A percentile compares a stretch with the other conserved stretches of the same genome.
These are phyloP conservation scores for Parnassius orleans DNA, from an alignment of 2,888 invertebrate genomes.

Conservation along the genomic window DNA sequence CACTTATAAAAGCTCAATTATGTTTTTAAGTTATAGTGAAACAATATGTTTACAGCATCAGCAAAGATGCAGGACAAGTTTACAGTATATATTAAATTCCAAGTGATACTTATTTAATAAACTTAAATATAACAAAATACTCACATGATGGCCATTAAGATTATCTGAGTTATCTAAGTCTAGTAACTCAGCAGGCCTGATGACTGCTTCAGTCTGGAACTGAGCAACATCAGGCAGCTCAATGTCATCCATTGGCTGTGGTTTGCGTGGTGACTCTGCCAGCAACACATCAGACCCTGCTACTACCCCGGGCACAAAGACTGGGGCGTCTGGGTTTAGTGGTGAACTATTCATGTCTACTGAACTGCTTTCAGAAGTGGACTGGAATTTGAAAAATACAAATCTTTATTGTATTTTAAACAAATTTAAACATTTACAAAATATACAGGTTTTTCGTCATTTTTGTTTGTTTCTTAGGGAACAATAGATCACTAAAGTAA, in stretches of 20 bases:
- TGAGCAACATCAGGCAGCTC: conserved; percentile 82
- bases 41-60: too few species aligned
- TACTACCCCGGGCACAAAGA: conserved; percentile 86
- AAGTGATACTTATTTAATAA: too few species aligned
- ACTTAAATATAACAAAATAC: conserved; percentile 31
- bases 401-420: too few species aligned
- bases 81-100: too few species aligned
- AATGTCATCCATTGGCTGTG: conserved; percentile 83
- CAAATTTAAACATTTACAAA: too few species aligned
- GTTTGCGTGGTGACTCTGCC: conserved; percentile 88
- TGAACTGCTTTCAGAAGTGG: conserved; percentile 74
- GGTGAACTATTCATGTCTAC: conserved; percentile 88
- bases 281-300: conserved; percentile 78
- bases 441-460: too few species aligned
- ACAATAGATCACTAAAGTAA: too few species aligned
- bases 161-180: conserved; percentile 77
- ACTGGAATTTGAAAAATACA: conserved; percentile 50
- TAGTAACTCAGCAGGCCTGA: conserved; percentile 82
- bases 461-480: too few species aligned
- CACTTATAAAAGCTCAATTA: too few species aligned
- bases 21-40: too few species aligned
- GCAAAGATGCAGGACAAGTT: too few species aligned
- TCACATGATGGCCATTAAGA: conserved; percentile 80
- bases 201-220: conserved; percentile 83
- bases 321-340: conserved; percentile 92